Percentiles rank a stretch among this genome's conserved stretches.
Evolutionary conservation across 2,113 vertebrate species (phyloP).

Genomic region (Connochaetes taurinus): DNA sequence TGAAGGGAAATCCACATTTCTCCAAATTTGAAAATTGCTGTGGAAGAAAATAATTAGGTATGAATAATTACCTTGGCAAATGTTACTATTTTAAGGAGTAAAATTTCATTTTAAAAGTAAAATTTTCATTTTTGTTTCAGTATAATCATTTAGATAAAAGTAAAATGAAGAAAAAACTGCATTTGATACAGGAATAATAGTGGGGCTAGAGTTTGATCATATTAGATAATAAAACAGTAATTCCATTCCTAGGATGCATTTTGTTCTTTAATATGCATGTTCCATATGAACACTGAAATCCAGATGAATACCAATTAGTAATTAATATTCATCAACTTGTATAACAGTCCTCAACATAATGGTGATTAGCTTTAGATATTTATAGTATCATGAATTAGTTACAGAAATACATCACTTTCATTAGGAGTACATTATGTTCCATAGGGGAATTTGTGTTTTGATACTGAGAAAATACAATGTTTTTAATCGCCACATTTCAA

Average conservation of each 20-base stretch:
- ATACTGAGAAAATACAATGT: background rate
- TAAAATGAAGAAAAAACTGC: background rate
- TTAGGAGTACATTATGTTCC: conserved; percentile 16
- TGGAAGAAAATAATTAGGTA: background rate
- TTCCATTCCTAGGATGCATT: conserved; percentile 2
- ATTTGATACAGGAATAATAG: background rate
- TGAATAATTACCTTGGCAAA: background rate
- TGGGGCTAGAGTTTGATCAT: background rate
- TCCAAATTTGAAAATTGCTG: background rate
- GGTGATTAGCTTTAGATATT: conserved; percentile 58
- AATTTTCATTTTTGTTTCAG: background rate
- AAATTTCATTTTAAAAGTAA: background rate
- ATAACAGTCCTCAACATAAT: conserved; percentile 50
- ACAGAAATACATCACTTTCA: conserved; percentile 39
- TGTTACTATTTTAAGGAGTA: background rate
- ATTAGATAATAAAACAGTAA: conserved; percentile 11
- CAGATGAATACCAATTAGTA: conserved; percentile 45
- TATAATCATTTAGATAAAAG: background rate
- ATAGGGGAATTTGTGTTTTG: background rate
- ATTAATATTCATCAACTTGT: conserved; percentile 61
- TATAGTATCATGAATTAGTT: conserved; percentile 42
- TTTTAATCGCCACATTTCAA: background rate
- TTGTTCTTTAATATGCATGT: background rate
- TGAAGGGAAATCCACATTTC: background rate
- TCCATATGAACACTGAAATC: conserved; percentile 36